phyloP scores from a whole-genome alignment of 2,797 vertebrate species.

The Adelosebastes latens region DNA sequence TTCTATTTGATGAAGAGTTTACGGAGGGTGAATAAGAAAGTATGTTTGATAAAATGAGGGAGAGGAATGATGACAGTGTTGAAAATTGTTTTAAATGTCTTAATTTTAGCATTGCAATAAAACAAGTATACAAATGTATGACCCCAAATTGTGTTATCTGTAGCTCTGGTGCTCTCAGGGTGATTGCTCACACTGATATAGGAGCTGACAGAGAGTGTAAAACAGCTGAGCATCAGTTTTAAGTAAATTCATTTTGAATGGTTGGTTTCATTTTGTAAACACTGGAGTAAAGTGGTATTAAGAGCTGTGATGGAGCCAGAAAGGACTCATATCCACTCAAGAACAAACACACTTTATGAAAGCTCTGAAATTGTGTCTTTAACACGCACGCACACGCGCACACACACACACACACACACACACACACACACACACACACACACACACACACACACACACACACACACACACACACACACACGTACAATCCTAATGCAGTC shows the following conservation, averaged over 20 bases:
- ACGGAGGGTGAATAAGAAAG: constrained; percentile 1
- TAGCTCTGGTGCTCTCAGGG: not conserved
- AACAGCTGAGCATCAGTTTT: constrained; percentile 12
- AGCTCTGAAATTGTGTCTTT: not conserved
- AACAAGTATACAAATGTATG: not conserved
- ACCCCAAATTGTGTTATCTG: constrained; percentile 8
- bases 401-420: not conserved
- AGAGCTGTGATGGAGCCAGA: not conserved
- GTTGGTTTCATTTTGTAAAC: constrained; percentile 17
- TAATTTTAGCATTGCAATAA: constrained; percentile 25
- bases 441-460: too few species aligned
- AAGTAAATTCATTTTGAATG: constrained; percentile 8
- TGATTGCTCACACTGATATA: constrained; percentile 5
- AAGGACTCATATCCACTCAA: not conserved
- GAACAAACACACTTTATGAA: not conserved
- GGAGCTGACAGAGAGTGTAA: not conserved
- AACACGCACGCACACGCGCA: not conserved
- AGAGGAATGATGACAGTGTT: not conserved
- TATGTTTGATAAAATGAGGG: constrained; percentile 14
- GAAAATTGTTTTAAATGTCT: constrained; percentile 25
- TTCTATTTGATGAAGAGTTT: constrained; percentile 30
- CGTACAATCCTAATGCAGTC: not conserved
- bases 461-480: not conserved
- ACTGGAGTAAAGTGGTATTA: not conserved
- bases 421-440: too few species aligned